Evolutionary conservation across 2,888 invertebrate species (phyloP), one percentile per base, ranked within the genome.

Genomic region (Stictocephala bisonia): DNA sequence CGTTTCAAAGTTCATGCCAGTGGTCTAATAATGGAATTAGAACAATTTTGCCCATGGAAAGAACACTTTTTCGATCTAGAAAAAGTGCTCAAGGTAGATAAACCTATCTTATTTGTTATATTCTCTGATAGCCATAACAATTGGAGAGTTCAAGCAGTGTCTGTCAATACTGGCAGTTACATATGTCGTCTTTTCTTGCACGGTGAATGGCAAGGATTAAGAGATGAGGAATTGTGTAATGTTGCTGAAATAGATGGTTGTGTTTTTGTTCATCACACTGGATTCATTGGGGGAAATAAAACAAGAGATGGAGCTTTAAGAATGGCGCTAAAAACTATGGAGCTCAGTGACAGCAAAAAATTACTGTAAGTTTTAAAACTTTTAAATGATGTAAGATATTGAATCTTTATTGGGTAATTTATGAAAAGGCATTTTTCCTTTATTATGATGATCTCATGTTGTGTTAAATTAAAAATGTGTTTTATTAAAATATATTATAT

Each of bases 211-310:
- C 87, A 91, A 81, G 99, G 99, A 3, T 83, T 96, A 0, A 84
- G 95, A 11, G 92, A 94, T 79, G 91, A 93, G 0, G 86, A 91
- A 4, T 85, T 99, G 13, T 88, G 87, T 18, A 83, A 87, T 51
- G 83, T 88, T 1, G 86, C 91, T 11, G 92, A 90, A 0, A 93
- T 99, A 70, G 84, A 90, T 0, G 93, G 87, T 9, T 90, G 93
- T 69, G 83, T 90, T 13, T 99, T 99, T 85, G 95, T 95, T 26
- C 99, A 99, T 84, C 87, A 91, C 6, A 90, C 85, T 11, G 95
- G 97, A 0, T 99, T 99, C 82, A 97, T 98, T 79, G 99, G 96
- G 3, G 99, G 97, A 0, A 90, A 95, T 80, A 85, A 86, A 74
- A 93, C 93, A 0, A 88, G 89, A 79, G 91, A 93, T 50, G 96